Evolutionary conservation across 2,113 vertebrate species (phyloP), one percentile per base, ranked within the genome.

Genomic region (Eclectus roratus): DNA sequence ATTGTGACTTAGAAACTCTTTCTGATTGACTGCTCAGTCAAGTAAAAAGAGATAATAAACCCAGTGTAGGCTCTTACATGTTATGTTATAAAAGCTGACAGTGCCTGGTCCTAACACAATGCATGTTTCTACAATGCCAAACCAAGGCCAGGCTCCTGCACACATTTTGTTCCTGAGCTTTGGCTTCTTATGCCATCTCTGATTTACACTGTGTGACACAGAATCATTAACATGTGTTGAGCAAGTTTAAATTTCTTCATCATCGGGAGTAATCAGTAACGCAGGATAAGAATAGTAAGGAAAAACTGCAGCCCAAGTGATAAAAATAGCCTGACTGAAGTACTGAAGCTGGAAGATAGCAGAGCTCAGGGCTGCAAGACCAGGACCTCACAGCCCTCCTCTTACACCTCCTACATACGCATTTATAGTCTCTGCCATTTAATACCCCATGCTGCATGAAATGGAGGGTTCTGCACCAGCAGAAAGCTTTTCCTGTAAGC

Each of bases 1-100:
- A 74, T 74, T 39, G 74, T 93, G 89, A 74, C 80, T 95, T 90
- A 95, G 88, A 95, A 93, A 93, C 76, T 82, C 56, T 86, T 80
- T 60, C 60, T 85, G 79, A 80, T 8, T 80, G 84, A 94, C 74
- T 85, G 94, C 55, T 95, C 81, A 94, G 84, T 58, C 64, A 88
- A 94, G 55, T 46, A 50, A 86, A 92, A 94, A 86, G 23, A 60
- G 90, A 94, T 77, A 91, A 73, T 73, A 89, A 95, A 93, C 56
- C 44, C 63, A 92, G 35, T 8, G 37, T 16, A 80, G 87, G 66
- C 49, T 85, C 23, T 83, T 93, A 73, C 3, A 41, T 39, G 14
- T 70, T 66, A 29, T 91, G 18, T 80, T 80, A 77, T 15, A 83
- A 91, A 93, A 93, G 10, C 55, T 35, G 76, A 43, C 60, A 53